Conservation (phyloP, 2,888 invertebrate genomes). For the Oegoconia quadripuncta region DNA sequence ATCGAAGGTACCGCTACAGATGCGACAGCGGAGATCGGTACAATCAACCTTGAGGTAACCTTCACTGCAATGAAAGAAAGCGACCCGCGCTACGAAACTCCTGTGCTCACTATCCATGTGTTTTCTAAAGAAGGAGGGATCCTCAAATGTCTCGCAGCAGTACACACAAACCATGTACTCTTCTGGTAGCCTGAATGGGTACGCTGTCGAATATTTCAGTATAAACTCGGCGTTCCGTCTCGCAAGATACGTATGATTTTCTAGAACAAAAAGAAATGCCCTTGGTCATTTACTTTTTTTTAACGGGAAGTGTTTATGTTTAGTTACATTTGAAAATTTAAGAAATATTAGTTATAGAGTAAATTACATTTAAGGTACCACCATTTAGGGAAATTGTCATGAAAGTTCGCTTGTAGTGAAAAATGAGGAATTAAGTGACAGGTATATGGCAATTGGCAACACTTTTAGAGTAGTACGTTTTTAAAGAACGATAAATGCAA, state of each 20-base stretch:
- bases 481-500: no score
- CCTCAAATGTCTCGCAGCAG: slow-evolving; percentile 58
- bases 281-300: slow-evolving; percentile 51
- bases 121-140: slow-evolving; percentile 46
- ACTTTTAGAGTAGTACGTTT: no score
- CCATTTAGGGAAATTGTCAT: no score
- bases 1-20: slow-evolving; percentile 42
- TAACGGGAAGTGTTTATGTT: background rate
- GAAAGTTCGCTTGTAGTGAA: no score
- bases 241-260: slow-evolving; percentile 57
- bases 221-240: slow-evolving; percentile 68
- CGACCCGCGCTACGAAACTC: slow-evolving; percentile 49
- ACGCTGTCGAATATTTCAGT: slow-evolving; percentile 65
- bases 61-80: slow-evolving; percentile 56
- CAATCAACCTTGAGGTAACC: slow-evolving; percentile 63
- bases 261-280: slow-evolving; percentile 75
- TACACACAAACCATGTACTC: slow-evolving; percentile 65
- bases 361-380: background rate
- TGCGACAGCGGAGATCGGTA: slow-evolving; percentile 53
- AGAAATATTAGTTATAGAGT: background rate
- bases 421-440: no score
- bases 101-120: slow-evolving; percentile 62
- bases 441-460: no score
- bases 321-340: background rate
- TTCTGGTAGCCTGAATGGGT: slow-evolving; percentile 68